Conservation (phyloP, 2,888 invertebrate genomes). For the Leucoptera coffeella region DNA sequence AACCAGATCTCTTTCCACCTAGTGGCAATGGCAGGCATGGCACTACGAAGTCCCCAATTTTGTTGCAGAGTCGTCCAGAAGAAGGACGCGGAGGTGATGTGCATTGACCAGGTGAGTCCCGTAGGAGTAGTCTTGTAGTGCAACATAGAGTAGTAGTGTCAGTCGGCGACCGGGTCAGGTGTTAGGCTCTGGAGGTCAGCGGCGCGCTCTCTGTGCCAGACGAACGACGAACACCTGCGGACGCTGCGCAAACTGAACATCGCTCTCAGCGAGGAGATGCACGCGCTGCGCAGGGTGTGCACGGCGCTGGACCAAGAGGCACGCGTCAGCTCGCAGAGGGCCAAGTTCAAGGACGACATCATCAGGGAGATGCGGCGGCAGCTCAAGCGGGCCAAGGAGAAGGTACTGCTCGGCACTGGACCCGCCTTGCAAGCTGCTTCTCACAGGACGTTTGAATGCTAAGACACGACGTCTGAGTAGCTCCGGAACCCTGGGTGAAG, state of each 20-base stretch:
- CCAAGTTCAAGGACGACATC: conserved; percentile 58
- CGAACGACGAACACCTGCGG: conserved; percentile 35
- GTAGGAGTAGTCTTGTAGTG: conserved; percentile 15
- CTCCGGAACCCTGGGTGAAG: too few relatives aligned
- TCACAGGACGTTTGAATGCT: too few relatives aligned
- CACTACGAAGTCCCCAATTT: too few relatives aligned
- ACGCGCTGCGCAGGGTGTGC: conserved; percentile 43
- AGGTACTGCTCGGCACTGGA: too few relatives aligned
- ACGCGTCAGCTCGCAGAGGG: conserved; percentile 43
- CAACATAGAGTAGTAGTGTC: conserved; percentile 21
- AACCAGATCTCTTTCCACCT: too few relatives aligned
- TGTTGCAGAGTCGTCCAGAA: conserved; percentile 19
- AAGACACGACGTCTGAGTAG: too few relatives aligned
- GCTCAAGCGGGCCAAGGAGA: conserved; percentile 41
- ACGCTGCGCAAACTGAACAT: conserved; percentile 55
- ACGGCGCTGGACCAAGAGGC: conserved; percentile 51
- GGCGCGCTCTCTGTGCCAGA: too few relatives aligned
- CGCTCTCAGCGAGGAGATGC: conserved; percentile 47
- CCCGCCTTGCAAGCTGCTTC: too few relatives aligned
- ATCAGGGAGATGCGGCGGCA: conserved; percentile 59
- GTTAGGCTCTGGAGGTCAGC: too few relatives aligned
- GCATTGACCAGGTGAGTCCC: too few relatives aligned
- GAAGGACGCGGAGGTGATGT: conserved; percentile 27
- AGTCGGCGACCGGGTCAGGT: too few relatives aligned
- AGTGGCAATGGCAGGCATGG: too few relatives aligned